Conservation (phyloP, 2,888 invertebrate genomes). For the Habrosyne pyritoides region DNA sequence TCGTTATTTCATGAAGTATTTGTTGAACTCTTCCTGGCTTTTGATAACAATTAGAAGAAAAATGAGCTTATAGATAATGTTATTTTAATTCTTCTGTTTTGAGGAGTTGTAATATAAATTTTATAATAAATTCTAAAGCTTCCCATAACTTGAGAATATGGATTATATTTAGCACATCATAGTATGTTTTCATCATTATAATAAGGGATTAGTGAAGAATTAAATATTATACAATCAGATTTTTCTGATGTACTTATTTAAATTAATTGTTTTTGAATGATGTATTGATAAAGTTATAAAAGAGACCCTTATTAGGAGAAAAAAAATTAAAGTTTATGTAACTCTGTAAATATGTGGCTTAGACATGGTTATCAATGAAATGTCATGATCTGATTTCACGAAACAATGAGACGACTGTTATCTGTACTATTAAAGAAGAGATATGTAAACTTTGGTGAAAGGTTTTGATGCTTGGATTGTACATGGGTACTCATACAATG, state of each 20-base stretch:
- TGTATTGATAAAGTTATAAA: slow-evolving; percentile 9
- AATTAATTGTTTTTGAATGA: slow-evolving; percentile 28
- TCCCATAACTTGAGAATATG: slow-evolving; percentile 36
- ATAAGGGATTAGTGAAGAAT: slow-evolving; percentile 33
- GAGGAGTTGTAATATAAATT: slow-evolving; percentile 40
- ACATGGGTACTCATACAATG: slow-evolving; percentile 35
- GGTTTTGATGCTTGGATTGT: slow-evolving; percentile 24
- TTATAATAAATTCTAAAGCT: slow-evolving; percentile 31
- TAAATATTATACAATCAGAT: slow-evolving; percentile 25
- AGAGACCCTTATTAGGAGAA: slow-evolving; percentile 40
- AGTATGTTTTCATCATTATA: slow-evolving; percentile 42
- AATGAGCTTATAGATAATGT: slow-evolving; percentile 36
- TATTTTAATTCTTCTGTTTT: slow-evolving; percentile 19
- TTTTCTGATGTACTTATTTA: slow-evolving; percentile 26
- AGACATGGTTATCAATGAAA: not conserved
- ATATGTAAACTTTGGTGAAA: slow-evolving; percentile 13
- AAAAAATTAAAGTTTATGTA: slow-evolving; percentile 34
- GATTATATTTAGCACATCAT: slow-evolving; percentile 45
- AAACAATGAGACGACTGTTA: slow-evolving; percentile 5
- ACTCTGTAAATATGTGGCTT: slow-evolving; percentile 4
- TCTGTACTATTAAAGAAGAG: slow-evolving; percentile 6
- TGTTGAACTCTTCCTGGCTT: slow-evolving; percentile 12
- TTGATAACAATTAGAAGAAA: not conserved
- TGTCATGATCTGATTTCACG: not conserved
- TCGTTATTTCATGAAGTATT: slow-evolving; percentile 4